Evolutionary conservation across 2,888 invertebrate genomes (phyloP).

Genomic region (Drosophila maculinotata): DNA sequence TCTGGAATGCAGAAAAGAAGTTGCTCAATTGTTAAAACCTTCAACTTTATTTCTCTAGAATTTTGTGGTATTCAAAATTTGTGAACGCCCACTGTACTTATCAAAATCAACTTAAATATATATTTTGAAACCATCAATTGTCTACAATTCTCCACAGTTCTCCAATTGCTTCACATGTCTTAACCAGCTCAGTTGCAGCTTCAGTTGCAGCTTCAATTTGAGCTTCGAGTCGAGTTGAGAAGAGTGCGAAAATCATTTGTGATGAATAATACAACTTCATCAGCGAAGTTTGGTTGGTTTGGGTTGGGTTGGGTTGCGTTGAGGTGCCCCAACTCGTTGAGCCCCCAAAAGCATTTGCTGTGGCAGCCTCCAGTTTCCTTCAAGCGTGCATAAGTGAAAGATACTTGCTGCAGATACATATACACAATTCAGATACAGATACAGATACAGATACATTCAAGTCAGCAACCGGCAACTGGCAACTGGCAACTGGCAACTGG

Average conservation of each 20-base stretch:
- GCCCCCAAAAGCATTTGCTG: constrained; percentile 19
- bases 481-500: constrained; percentile 29
- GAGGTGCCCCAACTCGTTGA: constrained; percentile 3
- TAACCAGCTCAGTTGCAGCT: not conserved
- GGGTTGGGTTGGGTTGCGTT: too few relatives aligned
- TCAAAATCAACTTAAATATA: too few relatives aligned
- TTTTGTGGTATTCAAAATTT: too few relatives aligned
- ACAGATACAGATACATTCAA: constrained; percentile 33
- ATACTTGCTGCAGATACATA: constrained; percentile 40
- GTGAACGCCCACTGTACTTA: too few relatives aligned
- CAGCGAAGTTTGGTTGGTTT: constrained; percentile 48
- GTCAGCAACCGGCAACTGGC: constrained; percentile 38
- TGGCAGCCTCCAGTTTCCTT: constrained; percentile 40
- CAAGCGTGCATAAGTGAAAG: constrained; percentile 74
- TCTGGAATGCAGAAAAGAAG: too few relatives aligned
- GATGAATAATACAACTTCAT: constrained; percentile 74
- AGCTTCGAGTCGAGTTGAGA: not conserved
- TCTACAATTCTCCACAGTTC: not conserved
- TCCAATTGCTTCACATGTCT: not conserved
- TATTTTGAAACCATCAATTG: not conserved
- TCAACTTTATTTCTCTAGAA: too few relatives aligned
- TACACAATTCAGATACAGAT: constrained; percentile 27
- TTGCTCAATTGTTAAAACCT: too few relatives aligned
- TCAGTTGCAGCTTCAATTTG: not conserved
- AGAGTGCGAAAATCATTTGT: constrained; percentile 68